These are phyloP conservation scores for Aphis craccivora DNA, from an alignment of 1,140 invertebrate species.

Conservation along the genomic window DNA sequence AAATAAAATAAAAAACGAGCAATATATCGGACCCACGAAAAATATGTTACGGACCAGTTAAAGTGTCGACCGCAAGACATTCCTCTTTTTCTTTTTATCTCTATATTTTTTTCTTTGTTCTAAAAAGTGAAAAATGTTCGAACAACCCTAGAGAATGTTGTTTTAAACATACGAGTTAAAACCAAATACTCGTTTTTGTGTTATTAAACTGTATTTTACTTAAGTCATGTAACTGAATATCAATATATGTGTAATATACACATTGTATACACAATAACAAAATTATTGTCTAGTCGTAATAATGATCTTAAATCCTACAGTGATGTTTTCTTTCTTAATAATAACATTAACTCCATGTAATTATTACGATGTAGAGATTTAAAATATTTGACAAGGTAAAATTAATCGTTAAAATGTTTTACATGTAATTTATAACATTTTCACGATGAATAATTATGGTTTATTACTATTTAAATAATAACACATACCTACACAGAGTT, in stretches of 20 bases:
- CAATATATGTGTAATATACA: background rate
- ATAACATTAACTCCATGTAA: background rate
- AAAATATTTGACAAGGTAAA: background rate
- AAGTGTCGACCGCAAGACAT: slow-evolving; percentile 56
- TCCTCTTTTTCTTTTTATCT: slow-evolving; percentile 42
- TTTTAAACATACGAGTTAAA: background rate
- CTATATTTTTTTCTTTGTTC: slow-evolving; percentile 39
- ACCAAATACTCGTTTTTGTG: background rate
- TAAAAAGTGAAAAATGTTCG: slow-evolving; percentile 46
- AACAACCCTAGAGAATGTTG: background rate
- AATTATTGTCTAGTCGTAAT: background rate
- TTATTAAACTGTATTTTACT: slow-evolving; percentile 31
- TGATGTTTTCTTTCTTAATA: background rate
- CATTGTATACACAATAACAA: background rate
- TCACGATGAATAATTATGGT: background rate
- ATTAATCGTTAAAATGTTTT: background rate
- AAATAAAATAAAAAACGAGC: background rate
- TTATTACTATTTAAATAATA: background rate
- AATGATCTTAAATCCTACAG: background rate
- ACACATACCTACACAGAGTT: background rate
- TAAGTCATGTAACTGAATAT: background rate
- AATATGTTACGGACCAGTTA: slow-evolving; percentile 56
- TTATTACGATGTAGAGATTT: background rate
- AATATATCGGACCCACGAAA: slow-evolving; percentile 51
- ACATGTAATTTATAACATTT: background rate